A percentile compares a stretch with the other conserved stretches of the same genome.
phyloP scores from a whole-genome alignment of 2,113 vertebrate genomes.

The Nanorana parkeri region DNA sequence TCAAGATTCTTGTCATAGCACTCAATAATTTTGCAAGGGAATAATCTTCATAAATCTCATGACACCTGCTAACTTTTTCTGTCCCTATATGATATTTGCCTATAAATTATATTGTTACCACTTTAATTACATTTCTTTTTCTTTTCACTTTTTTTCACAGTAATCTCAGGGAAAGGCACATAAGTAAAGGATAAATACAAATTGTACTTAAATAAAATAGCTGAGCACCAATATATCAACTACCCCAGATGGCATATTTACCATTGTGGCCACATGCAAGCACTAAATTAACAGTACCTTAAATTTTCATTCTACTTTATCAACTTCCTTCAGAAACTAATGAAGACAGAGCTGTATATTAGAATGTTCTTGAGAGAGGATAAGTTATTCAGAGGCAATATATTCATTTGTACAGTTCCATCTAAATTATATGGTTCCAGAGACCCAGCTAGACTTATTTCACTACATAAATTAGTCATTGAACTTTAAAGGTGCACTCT shows the following conservation, averaged over 20 bases:
- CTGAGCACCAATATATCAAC: slow-evolving; percentile 18
- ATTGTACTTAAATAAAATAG: slow-evolving; percentile 15
- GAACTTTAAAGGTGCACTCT: slow-evolving; percentile 42
- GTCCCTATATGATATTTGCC: no score
- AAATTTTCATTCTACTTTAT: slow-evolving; percentile 48
- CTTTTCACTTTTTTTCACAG: no score
- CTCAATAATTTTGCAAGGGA: no score
- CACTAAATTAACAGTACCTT: slow-evolving; percentile 44
- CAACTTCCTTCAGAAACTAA: slow-evolving; percentile 36
- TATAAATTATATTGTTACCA: no score
- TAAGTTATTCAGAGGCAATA: slow-evolving; percentile 46
- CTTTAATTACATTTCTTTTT: no score
- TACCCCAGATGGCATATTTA: slow-evolving; percentile 30
- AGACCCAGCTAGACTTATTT: slow-evolving; percentile 37
- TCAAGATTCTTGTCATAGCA: no score
- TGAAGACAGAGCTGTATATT: slow-evolving; percentile 40
- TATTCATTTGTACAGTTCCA: slow-evolving; percentile 29
- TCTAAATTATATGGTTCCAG: slow-evolving; percentile 43
- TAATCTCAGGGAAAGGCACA: neutral
- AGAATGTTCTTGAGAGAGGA: slow-evolving; percentile 43
- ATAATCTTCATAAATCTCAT: no score
- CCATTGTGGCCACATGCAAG: slow-evolving; percentile 38
- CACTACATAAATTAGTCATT: slow-evolving; percentile 51
- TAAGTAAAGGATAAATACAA: slow-evolving; percentile 7
- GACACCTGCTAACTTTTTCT: no score